These are phyloP conservation scores for Reticulitermes speratus DNA, from an alignment of 1,140 invertebrate species.

Conservation along the genomic window DNA sequence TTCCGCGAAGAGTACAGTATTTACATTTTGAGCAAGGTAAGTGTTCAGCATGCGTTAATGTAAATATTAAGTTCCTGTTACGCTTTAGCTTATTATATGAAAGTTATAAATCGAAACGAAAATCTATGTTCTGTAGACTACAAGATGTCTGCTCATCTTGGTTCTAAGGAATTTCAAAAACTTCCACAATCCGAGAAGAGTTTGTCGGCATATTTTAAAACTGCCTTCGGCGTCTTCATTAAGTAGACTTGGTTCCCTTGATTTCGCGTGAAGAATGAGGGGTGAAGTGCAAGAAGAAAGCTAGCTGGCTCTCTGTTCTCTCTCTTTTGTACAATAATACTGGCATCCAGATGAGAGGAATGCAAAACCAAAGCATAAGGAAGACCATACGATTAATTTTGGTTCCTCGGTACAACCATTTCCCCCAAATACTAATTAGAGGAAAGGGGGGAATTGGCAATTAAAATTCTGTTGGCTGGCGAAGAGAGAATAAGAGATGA, in stretches of 20 bases:
- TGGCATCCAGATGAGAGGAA: background rate
- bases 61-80: no score
- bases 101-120: no score
- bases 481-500: background rate
- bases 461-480: background rate
- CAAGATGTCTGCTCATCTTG: constrained; percentile 4
- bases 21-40: no score
- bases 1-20: no score
- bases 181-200: background rate
- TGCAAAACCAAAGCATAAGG: background rate
- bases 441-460: background rate
- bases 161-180: constrained; percentile 1
- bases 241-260: background rate
- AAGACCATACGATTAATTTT: background rate
- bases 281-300: constrained; percentile 10
- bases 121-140: background rate
- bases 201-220: constrained; percentile 14
- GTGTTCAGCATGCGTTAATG: no score
- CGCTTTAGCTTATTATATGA: no score
- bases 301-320: background rate
- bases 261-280: constrained; percentile 5
- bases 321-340: constrained; percentile 14
- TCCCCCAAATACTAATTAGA: background rate
- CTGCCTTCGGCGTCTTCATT: constrained; percentile 16
- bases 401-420: background rate